Base-by-base conservation (phyloP, 2,797 vertebrate genomes). In the Sternotherus odoratus region DNA sequence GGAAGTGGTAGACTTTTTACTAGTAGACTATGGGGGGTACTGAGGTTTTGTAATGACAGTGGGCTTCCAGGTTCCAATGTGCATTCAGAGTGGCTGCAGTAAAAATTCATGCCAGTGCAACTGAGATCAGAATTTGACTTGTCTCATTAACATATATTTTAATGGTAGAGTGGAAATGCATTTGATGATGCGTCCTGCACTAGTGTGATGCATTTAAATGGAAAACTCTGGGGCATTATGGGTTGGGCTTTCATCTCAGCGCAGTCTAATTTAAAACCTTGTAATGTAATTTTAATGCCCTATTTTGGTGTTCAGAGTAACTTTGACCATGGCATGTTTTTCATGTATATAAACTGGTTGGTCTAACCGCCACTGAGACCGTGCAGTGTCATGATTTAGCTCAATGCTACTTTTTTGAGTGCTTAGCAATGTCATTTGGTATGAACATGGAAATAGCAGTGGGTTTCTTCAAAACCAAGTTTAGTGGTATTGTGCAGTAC, bases 321-420 rank as follows among this genome's bases (percentile, higher is more conserved):
- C 39, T 72, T 6, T 39, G 43, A 26, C 69, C 69, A 72, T 2
- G 39, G 10, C 39, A 30, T 30, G 7, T 28, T 74, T 5, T 46
- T 74, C 39, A 43, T 46, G 39, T 46, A 28, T 30, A 28, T 28
- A 36, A 66, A 16, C 8, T 36, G 9, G 26, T 28, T 12, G 72
- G 16, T 74, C 39, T 46, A 74, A 30, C 60, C 43, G 13, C 77
- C 30, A n/a, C 69, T 88, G 36, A 69, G 92, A 88, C n/a, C 26
- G 43, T 39, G n/a, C 0, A 0, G 50, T 86, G 4, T 80, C 1
- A 12, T 51, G 92, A 89, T 78, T 89, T 75, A 5, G 1, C 3
- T 33, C 7, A 13, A 43, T 1, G 0, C 5, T 23, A 43, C 43
- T 46, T 46, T 28, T 46, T 28, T 46, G 72, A 74, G 13, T 54